Evolutionary conservation across 2,113 vertebrate species (phyloP).

Genomic region (Daboia siamensis): DNA sequence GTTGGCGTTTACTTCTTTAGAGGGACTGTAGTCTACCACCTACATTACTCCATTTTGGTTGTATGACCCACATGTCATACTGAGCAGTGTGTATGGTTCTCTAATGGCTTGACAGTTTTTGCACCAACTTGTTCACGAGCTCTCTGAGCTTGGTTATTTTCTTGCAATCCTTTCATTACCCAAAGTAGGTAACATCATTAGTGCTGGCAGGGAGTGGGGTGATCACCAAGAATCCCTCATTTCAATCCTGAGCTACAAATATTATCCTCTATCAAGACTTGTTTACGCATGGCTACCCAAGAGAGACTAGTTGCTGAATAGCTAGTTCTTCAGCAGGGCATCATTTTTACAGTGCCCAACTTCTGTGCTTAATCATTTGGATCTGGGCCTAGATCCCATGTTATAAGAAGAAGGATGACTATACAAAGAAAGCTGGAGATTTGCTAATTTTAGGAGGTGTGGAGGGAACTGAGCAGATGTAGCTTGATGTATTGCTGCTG

Average conservation of each 20-base stretch:
- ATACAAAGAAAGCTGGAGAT: neutral
- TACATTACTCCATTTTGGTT: neutral
- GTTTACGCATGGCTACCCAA: neutral
- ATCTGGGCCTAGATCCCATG: neutral
- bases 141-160: neutral
- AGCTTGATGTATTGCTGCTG: neutral
- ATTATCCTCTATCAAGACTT: neutral
- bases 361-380: neutral
- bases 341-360: neutral
- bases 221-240: neutral
- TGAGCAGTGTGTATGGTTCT: neutral
- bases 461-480: neutral
- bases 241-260: neutral
- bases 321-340: neutral
- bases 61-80: neutral
- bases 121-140: neutral
- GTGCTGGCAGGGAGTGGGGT: neutral
- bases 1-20: neutral
- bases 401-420: neutral
- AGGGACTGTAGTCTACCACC: too few relatives aligned
- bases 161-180: neutral
- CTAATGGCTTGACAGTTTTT: neutral
- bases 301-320: neutral
- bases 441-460: neutral
- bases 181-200: neutral